Conservation (phyloP, 2,113 vertebrate genomes). For the Ailurus styani region DNA sequence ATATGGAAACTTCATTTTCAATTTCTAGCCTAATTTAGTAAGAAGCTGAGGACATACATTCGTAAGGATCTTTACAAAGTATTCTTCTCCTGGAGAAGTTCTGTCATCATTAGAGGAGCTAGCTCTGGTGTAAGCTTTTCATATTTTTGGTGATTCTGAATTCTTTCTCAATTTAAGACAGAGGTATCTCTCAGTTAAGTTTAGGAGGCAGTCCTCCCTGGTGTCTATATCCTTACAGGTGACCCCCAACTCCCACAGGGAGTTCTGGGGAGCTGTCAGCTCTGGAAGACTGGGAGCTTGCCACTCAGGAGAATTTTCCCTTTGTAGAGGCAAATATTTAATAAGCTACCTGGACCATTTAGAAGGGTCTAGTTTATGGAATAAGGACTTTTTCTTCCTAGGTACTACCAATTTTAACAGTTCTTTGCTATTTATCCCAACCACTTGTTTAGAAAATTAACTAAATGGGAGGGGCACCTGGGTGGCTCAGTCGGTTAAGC, state of each 20-base stretch:
- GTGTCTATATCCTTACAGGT: neutral
- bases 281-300: neutral
- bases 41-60: neutral
- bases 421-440: neutral
- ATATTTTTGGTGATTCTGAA: neutral
- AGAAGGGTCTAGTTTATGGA: neutral
- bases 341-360: neutral
- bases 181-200: neutral
- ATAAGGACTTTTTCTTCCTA: neutral
- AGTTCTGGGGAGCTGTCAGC: neutral
- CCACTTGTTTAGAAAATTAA: neutral
- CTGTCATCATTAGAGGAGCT: neutral
- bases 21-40: neutral
- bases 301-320: neutral
- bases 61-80: neutral
- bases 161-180: neutral
- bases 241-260: neutral
- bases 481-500: neutral
- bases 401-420: neutral
- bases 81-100: neutral
- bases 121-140: neutral
- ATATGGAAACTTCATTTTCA: constrained; percentile 3
- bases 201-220: neutral
- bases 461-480: neutral
- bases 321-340: neutral